Evolutionary conservation across 2,888 invertebrate species (phyloP).

Genomic region (Drosophila peninsularis): DNA sequence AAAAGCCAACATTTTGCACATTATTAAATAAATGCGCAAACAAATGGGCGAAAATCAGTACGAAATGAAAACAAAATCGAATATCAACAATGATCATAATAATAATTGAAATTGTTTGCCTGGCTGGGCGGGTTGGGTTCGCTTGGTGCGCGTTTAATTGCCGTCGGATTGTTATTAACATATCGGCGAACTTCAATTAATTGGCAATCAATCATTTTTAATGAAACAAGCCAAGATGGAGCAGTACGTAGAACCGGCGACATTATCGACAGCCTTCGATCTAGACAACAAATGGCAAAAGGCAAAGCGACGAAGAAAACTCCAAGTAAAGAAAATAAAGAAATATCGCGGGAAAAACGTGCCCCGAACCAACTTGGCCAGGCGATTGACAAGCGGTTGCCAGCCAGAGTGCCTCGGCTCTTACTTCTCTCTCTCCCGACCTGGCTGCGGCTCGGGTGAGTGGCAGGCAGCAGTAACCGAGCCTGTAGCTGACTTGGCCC

Average conservation of each 20-base stretch:
- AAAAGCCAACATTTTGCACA: conserved; percentile 30
- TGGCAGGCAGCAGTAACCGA: conserved; percentile 53
- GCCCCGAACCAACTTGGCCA: conserved; percentile 48
- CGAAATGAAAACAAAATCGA: conserved; percentile 5
- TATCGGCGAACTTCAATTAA: conserved; percentile 82
- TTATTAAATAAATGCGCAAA: conserved; percentile 22
- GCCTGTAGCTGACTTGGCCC: conserved; percentile 44
- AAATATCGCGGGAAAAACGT: conserved; percentile 57
- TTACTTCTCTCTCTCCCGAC: background rate
- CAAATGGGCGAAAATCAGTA: conserved; percentile 12
- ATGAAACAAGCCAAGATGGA: conserved; percentile 65
- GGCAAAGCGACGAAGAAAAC: conserved; percentile 7
- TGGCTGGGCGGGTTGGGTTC: background rate
- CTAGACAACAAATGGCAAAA: conserved; percentile 49
- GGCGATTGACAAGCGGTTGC: conserved; percentile 72
- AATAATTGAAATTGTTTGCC: conserved; percentile 7
- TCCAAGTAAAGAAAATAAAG: conserved; percentile 36
- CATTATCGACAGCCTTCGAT: conserved; percentile 70
- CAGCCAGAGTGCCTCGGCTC: background rate
- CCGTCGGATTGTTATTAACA: conserved; percentile 70
- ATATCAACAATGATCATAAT: conserved; percentile 1
- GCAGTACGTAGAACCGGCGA: conserved; percentile 50
- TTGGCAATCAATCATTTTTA: conserved; percentile 82
- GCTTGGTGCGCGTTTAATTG: conserved; percentile 54
- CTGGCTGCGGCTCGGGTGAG: conserved; percentile 21